Base-by-base conservation (phyloP, 2,113 vertebrate species). In the Xerus inauris region DNA sequence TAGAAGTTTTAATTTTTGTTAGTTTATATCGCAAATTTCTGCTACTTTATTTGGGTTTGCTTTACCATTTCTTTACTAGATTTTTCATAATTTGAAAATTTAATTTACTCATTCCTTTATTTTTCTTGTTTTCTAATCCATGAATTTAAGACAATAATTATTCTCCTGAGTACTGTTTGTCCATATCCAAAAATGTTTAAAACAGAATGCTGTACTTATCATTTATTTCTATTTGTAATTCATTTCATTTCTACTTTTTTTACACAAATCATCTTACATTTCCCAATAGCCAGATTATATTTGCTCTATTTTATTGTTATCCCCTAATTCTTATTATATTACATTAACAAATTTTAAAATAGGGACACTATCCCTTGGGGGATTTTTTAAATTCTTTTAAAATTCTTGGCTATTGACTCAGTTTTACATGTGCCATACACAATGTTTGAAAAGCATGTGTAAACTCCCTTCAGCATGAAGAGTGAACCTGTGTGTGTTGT, bases 201-300 rank as follows among this genome's bases (percentile, higher is more conserved):
- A 92, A 80, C 24, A 20, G 5, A 6, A 16, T 69, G 40, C 49
- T 64, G 11, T 76, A 51, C 80, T 76, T 49, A 49, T 75, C 57
- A 49, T 62, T 75, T 81, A 88, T 69, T 89, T 89, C 35, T 80
- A 85, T 67, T 79, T 62, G 4, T 42, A 40, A 84, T 80, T 45
- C 83, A 26, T 94, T 84, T 92, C 22, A 76, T 47, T 88, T 73
- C 51, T 22, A 88, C 45, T 59, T 80, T 62, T 75, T 92, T 93
- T 75, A 89, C 28, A 51, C 20, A 45, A 91, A n/a, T 93, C 35
- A 79, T n/a, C 76, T 94, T 91, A 91, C 90, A 91, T 42, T 84
- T 91, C 28, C 47, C 84, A 94, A 12, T 79, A 16, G 1, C 57
- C 57, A 38, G 86, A 42, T 87, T 75, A 54, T 42, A 69, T 75